Evolutionary conservation across 2,888 invertebrate genomes (phyloP).

Genomic region (Limnephilus lunatus): DNA sequence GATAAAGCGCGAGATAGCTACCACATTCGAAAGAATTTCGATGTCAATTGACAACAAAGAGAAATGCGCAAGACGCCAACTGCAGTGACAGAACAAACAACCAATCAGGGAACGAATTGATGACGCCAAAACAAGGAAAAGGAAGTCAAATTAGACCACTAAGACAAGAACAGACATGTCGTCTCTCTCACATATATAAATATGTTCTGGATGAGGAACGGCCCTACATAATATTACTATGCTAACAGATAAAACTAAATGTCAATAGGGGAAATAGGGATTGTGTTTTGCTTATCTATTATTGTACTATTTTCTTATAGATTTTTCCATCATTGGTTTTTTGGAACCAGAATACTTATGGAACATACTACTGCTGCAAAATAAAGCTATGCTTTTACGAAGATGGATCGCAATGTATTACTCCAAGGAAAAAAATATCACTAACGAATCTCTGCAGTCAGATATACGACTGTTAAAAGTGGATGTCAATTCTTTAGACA

Average conservation of each 20-base stretch:
- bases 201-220: too few species aligned
- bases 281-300: neutral
- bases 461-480: slow-evolving; percentile 69
- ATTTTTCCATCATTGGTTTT: slow-evolving; percentile 75
- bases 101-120: too few species aligned
- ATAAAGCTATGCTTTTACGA: slow-evolving; percentile 78
- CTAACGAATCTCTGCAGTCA: slow-evolving; percentile 74
- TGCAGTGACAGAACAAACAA: too few species aligned
- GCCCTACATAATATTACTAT: neutral
- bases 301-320: slow-evolving; percentile 71
- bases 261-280: neutral
- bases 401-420: slow-evolving; percentile 80
- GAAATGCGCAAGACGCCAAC: too few species aligned
- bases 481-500: slow-evolving; percentile 73
- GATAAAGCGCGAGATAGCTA: too few species aligned
- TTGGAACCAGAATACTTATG: slow-evolving; percentile 78
- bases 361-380: slow-evolving; percentile 79
- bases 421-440: slow-evolving; percentile 75
- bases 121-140: too few species aligned
- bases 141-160: too few species aligned
- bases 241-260: neutral
- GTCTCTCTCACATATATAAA: too few species aligned
- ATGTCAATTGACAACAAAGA: too few species aligned
- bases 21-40: too few species aligned
- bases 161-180: too few species aligned